Evolutionary conservation across 2,888 invertebrate species (phyloP), one percentile per base, ranked within the genome.

Genomic region (Ichneumoninae sp.): DNA sequence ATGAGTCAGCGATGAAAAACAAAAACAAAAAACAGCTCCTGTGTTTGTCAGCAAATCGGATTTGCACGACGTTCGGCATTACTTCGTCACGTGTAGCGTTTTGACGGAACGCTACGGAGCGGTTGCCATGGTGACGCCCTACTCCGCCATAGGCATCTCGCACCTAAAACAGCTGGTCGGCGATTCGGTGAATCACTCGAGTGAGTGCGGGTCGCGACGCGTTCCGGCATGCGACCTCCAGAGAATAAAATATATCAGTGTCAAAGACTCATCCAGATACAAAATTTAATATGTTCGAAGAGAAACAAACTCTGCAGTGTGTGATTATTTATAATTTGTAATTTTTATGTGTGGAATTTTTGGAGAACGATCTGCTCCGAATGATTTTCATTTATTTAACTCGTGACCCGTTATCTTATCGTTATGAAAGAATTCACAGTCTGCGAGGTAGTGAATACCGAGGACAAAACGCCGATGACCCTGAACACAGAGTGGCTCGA

Each of bases 121-220:
- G 1, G 89, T 90, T 85, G 57, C 86, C 80, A 87, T 87, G 87
- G 83, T 66, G 82, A 88, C 10, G 22, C 47, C 30, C 40, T 33
- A n/a, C 63, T 40, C 16, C 54, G 47, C 50, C 47, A 60, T 57
- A 71, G 47, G 68, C 65, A 44, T 47, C 63, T 7, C 33, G 30
- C 16, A 3, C 30, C 30, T 4, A n/a, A 63, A 63, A 63, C 63
- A 63, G 63, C 63, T 63, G 63, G 63, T 30, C 63, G 63, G n/a
- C 63, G 63, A 7, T 26, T 47, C 19, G 6, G 47, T 63, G 50
- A 16, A 26, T 63, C 33, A 40, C 66, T 66, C 66, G 66, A 40
- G 40, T 40, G 40, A 40, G 63, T 16, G 30, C 63, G 63, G 10
- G 40, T 40, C 7, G 10, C 40, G 4, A 57, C 57, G 57, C 22